Evolutionary conservation across 2,113 vertebrate genomes (phyloP).

Genomic region (Hemiscyllium ocellatum): DNA sequence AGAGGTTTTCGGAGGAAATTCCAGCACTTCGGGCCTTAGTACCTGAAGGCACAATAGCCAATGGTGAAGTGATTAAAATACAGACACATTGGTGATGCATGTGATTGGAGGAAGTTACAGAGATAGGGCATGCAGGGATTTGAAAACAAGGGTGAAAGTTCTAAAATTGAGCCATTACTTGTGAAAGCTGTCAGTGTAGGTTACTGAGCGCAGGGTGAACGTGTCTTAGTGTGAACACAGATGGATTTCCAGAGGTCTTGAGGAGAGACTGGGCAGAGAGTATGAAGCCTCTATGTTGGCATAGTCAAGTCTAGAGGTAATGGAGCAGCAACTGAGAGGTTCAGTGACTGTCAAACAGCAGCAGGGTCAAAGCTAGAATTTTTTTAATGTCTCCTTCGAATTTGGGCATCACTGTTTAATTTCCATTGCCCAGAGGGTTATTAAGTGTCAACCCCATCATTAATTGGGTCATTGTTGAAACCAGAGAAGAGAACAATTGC

Average conservation of each 20-base stretch:
- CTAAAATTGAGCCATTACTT: neutral
- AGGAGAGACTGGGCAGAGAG: neutral
- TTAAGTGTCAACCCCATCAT: too few relatives aligned
- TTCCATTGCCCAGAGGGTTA: too few relatives aligned
- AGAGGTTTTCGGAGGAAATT: neutral
- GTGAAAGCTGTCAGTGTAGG: neutral
- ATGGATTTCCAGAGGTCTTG: too few relatives aligned
- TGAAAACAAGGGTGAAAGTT: neutral
- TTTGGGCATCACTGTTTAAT: too few relatives aligned
- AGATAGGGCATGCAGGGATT: neutral
- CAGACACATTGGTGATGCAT: neutral
- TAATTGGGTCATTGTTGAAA: too few relatives aligned
- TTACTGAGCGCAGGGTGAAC: neutral
- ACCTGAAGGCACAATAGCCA: neutral
- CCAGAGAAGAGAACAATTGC: too few relatives aligned
- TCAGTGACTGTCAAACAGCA: neutral
- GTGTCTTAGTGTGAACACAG: too few relatives aligned
- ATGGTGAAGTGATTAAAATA: neutral
- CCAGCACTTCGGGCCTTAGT: neutral
- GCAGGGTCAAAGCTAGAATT: neutral
- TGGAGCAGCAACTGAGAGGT: neutral
- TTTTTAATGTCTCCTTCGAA: too few relatives aligned
- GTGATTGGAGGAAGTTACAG: neutral
- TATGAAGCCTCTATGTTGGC: neutral
- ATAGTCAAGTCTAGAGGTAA: neutral